These are phyloP conservation scores for Nematopogon swammerdamellus DNA, from an alignment of 2,888 invertebrate genomes.

Conservation along the genomic window DNA sequence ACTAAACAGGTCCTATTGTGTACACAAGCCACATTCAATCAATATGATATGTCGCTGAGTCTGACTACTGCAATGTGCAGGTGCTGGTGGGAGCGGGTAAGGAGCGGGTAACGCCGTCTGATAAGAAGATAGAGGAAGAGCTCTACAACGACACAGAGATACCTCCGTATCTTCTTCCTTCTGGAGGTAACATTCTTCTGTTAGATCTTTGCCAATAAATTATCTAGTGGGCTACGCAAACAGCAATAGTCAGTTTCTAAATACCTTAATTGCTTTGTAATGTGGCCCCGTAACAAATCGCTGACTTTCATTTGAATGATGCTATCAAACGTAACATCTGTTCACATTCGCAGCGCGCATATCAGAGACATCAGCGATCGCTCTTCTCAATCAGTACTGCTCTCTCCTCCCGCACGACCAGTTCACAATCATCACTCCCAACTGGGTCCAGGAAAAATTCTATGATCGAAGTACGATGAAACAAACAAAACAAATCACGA, in stretches of 20 bases:
- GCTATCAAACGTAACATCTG: too few species aligned
- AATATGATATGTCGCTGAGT: too few species aligned
- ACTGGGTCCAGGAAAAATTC: constrained; percentile 30
- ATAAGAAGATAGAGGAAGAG: constrained; percentile 43
- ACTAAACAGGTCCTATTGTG: too few species aligned
- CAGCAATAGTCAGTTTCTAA: too few species aligned
- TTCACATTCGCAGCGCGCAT: constrained; percentile 23
- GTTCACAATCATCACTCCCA: constrained; percentile 59
- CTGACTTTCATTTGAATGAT: too few species aligned
- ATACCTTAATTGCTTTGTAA: too few species aligned
- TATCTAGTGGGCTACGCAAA: too few species aligned
- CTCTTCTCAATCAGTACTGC: constrained; percentile 79
- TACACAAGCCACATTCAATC: too few species aligned
- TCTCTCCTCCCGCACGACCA: constrained; percentile 71
- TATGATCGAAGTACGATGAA: accelerated
- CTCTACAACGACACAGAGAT: constrained; percentile 53
- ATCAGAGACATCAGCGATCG: constrained; percentile 61
- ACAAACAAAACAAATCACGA: constrained; percentile 36
- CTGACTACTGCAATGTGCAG: too few species aligned
- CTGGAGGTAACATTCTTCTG: constrained; percentile 35
- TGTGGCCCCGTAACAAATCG: too few species aligned
- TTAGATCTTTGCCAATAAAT: too few species aligned
- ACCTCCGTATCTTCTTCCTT: constrained; percentile 41
- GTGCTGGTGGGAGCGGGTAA: constrained; percentile 56
- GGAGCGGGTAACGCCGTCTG: constrained; percentile 48